phyloP scores from a whole-genome alignment of 2,113 vertebrate species.

The Willisornis vidua region DNA sequence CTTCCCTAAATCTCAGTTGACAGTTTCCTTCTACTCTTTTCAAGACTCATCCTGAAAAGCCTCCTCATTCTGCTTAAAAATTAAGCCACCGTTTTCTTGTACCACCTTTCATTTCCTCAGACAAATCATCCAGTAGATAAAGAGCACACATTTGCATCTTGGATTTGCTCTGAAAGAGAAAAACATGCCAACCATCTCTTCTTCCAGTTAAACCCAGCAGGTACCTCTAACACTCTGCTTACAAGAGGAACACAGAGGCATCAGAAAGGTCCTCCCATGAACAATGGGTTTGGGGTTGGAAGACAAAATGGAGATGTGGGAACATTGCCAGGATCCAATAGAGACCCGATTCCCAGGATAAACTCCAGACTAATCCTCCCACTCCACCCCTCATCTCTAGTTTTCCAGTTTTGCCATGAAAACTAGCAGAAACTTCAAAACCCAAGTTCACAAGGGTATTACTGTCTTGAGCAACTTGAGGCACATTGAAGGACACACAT shows the following conservation, averaged over 20 bases:
- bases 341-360: neutral
- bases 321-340: neutral
- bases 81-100: neutral
- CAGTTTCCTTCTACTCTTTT: neutral
- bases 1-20: neutral
- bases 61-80: neutral
- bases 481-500: neutral
- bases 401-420: neutral
- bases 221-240: neutral
- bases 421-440: neutral
- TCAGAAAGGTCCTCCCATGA: neutral
- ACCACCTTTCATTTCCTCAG: neutral
- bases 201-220: neutral
- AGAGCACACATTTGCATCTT: neutral
- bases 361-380: neutral
- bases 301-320: neutral
- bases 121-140: neutral
- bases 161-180: neutral
- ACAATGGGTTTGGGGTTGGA: neutral
- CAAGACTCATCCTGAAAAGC: neutral
- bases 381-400: neutral
- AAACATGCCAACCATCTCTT: neutral
- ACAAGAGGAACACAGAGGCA: neutral
- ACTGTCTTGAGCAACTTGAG: neutral
- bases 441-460: neutral